Base-by-base conservation (phyloP, 2,888 invertebrate species). In the Mesochorus sp. region DNA sequence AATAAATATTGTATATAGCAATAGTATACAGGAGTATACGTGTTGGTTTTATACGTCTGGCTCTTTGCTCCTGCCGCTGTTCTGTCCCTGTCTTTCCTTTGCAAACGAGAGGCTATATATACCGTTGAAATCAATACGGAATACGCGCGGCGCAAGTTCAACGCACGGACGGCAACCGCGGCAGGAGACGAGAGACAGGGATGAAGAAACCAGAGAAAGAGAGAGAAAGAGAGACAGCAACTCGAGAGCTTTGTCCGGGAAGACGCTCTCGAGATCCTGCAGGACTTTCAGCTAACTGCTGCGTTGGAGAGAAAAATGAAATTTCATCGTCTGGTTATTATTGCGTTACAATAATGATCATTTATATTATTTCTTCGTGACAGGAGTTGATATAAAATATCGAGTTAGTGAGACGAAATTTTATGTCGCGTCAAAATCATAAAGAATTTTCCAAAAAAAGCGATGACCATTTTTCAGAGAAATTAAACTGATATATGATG, bases 81-180 rank as follows among this genome's bases (percentile, higher is more conserved):
- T 42, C 47, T 62, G 49, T 66, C 39, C 37, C 49, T 49, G 49
- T 64, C 67, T 61, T 57, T 64, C 49, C 37, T 68, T 61, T 37
- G 62, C 47, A 49, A 74, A 59, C n/a, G 12, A 1, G 10, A 24
- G 39, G 39, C 62, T 84, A 83, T 83, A 78, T 80, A 76, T 80
- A 80, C 80, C 76, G 82, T 82, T 83, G 87, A 87, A 88, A 88
- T 88, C 87, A 87, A 88, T 88, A 88, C 86, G 82, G 83, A 87
- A 87, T 86, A 83, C 86, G 83, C 67, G 77, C 62, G 73, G 68
- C 51, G 85, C 83, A 88, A 87, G 88, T 88, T 88, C 88, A 88
- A 87, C 83, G 88, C 81, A 85, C 87, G 81, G 83, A 79, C 77
- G 68, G 55, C 57, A 26, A 59, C 68, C 42, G 61, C 74, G 59